These are phyloP conservation scores for Hoplodrina blanda DNA, from an alignment of 2,888 invertebrate species.

Conservation along the genomic window DNA sequence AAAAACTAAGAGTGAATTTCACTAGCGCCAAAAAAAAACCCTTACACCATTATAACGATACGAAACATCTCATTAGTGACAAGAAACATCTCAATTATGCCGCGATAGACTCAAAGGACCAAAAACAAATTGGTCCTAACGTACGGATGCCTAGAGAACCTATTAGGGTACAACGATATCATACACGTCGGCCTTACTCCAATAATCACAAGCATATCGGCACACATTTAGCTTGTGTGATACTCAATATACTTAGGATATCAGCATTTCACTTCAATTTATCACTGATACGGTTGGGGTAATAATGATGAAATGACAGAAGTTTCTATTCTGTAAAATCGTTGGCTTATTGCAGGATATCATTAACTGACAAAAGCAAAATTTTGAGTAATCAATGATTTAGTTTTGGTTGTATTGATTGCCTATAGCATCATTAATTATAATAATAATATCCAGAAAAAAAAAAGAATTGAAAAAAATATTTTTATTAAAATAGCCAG, in stretches of 20 bases:
- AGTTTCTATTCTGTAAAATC: background rate
- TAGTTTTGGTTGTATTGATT: too few species aligned
- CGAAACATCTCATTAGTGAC: conserved; percentile 36
- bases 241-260: conserved; percentile 11
- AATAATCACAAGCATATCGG: conserved; percentile 19
- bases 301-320: background rate
- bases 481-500: too few species aligned
- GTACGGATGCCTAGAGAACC: background rate
- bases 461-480: too few species aligned
- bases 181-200: background rate
- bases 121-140: conserved; percentile 20
- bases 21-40: background rate
- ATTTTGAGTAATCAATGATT: too few species aligned
- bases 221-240: conserved; percentile 9
- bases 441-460: too few species aligned
- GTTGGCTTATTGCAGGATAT: too few species aligned
- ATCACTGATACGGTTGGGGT: background rate
- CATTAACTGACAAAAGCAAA: too few species aligned
- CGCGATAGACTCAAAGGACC: conserved; percentile 27
- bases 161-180: conserved; percentile 8
- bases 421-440: too few species aligned
- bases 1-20: too few species aligned
- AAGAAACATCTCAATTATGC: conserved; percentile 23
- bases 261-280: conserved; percentile 34
- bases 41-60: conserved; percentile 1